Conservation (phyloP, 2,797 vertebrate genomes). For the Parauchenoglanis ngamensis region DNA sequence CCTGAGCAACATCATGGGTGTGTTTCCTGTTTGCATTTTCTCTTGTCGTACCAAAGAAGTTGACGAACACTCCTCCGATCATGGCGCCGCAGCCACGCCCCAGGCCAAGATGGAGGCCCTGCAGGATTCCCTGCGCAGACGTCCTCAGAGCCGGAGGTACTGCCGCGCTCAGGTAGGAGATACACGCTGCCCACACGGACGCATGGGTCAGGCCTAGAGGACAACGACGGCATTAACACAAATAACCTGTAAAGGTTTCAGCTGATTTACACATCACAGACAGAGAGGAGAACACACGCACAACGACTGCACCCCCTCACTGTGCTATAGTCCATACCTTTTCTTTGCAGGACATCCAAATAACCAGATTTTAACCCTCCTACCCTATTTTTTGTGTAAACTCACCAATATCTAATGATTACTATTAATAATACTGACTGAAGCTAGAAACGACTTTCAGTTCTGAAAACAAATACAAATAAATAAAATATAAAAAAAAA, state of each 20-base stretch:
- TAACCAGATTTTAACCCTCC: no score
- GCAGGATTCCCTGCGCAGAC: constrained; percentile 95
- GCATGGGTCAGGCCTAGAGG: constrained; percentile 89
- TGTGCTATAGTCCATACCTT: no score
- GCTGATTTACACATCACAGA: neutral
- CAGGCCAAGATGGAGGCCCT: constrained; percentile 92
- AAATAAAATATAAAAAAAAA: no score
- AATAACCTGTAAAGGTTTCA: neutral
- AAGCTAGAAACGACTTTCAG: no score
- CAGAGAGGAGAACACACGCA: neutral
- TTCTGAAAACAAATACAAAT: no score
- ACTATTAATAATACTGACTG: no score
- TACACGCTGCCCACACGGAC: constrained; percentile 95
- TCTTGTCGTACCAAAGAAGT: constrained; percentile 84
- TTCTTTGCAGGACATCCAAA: no score
- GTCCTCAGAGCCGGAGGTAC: constrained; percentile 92
- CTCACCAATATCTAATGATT: no score
- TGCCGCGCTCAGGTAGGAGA: constrained; percentile 93
- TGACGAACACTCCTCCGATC: constrained; percentile 93
- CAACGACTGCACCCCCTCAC: no score
- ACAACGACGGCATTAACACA: neutral
- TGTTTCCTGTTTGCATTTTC: neutral
- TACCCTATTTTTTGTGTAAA: no score
- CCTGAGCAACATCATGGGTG: neutral
- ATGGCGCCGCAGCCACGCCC: constrained; percentile 96